A percentile compares a stretch with the other conserved stretches of the same genome.
Evolutionary conservation across 2,797 vertebrate genomes (phyloP).

Genomic region (Syngnathus rostellatus): DNA sequence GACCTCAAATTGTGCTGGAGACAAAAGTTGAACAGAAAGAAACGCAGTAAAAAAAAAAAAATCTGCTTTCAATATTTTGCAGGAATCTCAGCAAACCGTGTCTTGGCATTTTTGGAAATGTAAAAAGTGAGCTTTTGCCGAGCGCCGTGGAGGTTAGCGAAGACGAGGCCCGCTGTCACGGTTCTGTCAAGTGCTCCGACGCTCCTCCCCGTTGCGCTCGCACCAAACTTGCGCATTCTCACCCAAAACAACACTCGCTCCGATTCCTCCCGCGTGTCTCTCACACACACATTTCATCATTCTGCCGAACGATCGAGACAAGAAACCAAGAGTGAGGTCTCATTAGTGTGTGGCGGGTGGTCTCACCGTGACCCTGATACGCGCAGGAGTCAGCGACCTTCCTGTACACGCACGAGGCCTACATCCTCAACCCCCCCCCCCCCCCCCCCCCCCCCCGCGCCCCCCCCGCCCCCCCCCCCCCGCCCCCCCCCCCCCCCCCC

Average conservation of each 20-base stretch:
- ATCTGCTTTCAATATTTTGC: conserved; percentile 16
- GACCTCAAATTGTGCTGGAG: not conserved
- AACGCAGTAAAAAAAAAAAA: not conserved
- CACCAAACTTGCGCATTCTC: conserved; percentile 12
- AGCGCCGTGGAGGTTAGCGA: conserved; percentile 50
- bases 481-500: no score
- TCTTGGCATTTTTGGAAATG: conserved; percentile 42
- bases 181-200: conserved; percentile 52
- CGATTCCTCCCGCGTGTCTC: conserved; percentile 13
- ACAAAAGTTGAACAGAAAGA: not conserved
- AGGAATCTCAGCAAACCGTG: conserved; percentile 9
- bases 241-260: conserved; percentile 17
- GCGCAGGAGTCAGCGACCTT: conserved; percentile 59
- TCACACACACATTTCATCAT: conserved; percentile 26
- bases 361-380: conserved; percentile 55
- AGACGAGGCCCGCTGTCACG: conserved; percentile 47
- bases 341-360: conserved; percentile 62
- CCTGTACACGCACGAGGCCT: conserved; percentile 52
- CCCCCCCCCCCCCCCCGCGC: not conserved
- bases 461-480: no score
- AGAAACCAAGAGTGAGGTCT: conserved; percentile 53
- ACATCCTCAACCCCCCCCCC: not conserved
- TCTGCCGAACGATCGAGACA: conserved; percentile 42
- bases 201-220: conserved; percentile 3
- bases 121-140: conserved; percentile 56